Conservation (phyloP, 2,888 invertebrate species). For the Euplagia quadripunctaria region DNA sequence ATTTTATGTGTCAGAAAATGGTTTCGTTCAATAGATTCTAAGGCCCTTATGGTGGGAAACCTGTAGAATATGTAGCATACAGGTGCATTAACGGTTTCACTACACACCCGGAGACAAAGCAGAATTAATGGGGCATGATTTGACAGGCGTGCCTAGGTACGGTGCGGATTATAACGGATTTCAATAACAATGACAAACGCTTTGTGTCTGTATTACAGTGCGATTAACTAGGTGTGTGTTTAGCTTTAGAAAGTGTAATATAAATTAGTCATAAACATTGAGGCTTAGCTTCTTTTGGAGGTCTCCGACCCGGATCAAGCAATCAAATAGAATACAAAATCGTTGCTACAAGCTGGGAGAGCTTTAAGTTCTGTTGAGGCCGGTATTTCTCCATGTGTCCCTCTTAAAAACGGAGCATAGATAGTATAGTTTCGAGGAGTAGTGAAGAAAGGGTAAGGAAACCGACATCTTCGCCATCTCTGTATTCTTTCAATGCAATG, state of each 20-base stretch:
- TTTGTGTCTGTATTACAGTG: conserved; percentile 1
- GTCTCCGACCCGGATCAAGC: too few species aligned
- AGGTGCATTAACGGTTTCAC: conserved; percentile 18
- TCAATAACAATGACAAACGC: conserved; percentile 15
- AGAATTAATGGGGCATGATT: conserved; percentile 13
- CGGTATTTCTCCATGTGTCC: too few species aligned
- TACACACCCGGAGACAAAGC: conserved; percentile 8
- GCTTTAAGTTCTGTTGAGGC: too few species aligned
- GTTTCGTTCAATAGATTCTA: too few species aligned
- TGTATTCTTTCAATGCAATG: too few species aligned
- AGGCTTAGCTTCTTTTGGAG: neutral
- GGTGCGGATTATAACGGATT: conserved; percentile 12
- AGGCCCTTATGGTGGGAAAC: too few species aligned
- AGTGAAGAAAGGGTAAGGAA: too few species aligned
- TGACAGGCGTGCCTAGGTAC: conserved; percentile 12
- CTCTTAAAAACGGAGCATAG: too few species aligned
- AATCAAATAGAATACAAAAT: neutral
- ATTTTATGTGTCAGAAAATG: too few species aligned
- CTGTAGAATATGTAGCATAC: neutral
- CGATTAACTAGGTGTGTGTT: neutral
- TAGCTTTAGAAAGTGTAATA: neutral
- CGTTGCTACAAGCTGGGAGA: too few species aligned
- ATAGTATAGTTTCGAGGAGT: too few species aligned
- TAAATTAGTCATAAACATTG: conserved; percentile 9
- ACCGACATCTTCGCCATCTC: too few species aligned